Evolutionary conservation across 1,140 invertebrate species (phyloP).

Genomic region (Platyura marginata): DNA sequence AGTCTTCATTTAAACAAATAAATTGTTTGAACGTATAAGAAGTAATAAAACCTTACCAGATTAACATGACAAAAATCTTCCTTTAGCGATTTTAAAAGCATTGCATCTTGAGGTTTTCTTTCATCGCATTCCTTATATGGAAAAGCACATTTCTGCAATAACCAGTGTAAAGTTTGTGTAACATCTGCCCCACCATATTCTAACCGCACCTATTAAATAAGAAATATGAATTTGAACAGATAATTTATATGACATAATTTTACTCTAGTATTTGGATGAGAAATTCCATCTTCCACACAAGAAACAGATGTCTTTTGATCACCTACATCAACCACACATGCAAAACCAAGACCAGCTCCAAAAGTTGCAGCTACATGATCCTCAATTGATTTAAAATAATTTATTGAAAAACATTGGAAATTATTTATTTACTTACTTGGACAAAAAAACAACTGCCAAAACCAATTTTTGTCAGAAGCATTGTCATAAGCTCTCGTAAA

Average conservation of each 20-base stretch:
- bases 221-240: background rate
- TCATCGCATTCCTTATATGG: conserved; percentile 66
- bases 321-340: conserved; percentile 89
- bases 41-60: conserved; percentile 31
- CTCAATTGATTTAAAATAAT: conserved; percentile 26
- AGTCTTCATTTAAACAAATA: no score
- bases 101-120: conserved; percentile 45
- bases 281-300: conserved; percentile 92
- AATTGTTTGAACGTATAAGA: no score
- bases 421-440: conserved; percentile 46
- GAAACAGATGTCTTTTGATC: conserved; percentile 90
- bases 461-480: conserved; percentile 65
- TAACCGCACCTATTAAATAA: conserved; percentile 29
- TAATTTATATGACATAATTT: conserved; percentile 5
- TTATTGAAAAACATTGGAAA: conserved; percentile 4
- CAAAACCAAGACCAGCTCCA: conserved; percentile 77
- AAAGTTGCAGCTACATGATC: conserved; percentile 88
- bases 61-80: conserved; percentile 83
- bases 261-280: conserved; percentile 68
- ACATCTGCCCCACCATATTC: conserved; percentile 84
- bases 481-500: conserved; percentile 64
- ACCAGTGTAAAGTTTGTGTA: conserved; percentile 66
- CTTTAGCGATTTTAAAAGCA: conserved; percentile 67
- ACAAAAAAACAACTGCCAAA: conserved; percentile 82
- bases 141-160: conserved; percentile 74